Conservation (phyloP, 2,888 invertebrate genomes). For the Tolmerus cingulatus region DNA sequence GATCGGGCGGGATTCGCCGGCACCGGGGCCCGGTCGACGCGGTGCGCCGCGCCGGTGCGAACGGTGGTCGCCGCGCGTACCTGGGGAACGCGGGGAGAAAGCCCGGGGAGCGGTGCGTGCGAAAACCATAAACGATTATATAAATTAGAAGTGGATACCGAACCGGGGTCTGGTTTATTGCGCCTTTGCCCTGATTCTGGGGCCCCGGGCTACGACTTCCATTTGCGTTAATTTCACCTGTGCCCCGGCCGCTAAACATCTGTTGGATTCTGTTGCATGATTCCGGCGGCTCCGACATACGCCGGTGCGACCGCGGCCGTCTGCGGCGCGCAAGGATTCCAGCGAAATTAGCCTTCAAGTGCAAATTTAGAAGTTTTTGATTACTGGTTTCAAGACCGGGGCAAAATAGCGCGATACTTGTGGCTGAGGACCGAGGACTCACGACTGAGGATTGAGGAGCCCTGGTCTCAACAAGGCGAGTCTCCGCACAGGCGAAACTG, state of each 20-base stretch:
- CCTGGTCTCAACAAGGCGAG: background rate
- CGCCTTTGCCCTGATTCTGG: conserved; percentile 44
- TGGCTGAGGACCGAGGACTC: background rate
- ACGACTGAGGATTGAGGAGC: too few relatives aligned
- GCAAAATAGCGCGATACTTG: background rate
- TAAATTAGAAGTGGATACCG: conserved; percentile 49
- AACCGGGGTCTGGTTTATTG: conserved; percentile 45
- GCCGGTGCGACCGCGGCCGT: background rate
- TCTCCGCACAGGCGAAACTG: background rate
- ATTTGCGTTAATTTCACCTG: conserved; percentile 49
- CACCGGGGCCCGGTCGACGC: too few relatives aligned
- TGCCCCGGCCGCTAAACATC: conserved; percentile 45
- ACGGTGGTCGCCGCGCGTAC: conserved; percentile 20
- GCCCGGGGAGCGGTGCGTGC: conserved; percentile 26
- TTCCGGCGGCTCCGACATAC: conserved; percentile 10
- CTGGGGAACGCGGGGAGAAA: conserved; percentile 20
- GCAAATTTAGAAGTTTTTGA: conserved; percentile 47
- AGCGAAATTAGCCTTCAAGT: conserved; percentile 43
- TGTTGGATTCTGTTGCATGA: conserved; percentile 44
- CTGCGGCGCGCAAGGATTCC: conserved; percentile 28
- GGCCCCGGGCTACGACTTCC: conserved; percentile 48
- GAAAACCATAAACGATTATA: conserved; percentile 49
- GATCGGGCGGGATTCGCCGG: conserved; percentile 31
- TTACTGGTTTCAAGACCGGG: conserved; percentile 37
- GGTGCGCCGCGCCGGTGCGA: background rate